Evolutionary conservation across 2,113 vertebrate genomes (phyloP).

Genomic region (Rhynchomys soricoides): DNA sequence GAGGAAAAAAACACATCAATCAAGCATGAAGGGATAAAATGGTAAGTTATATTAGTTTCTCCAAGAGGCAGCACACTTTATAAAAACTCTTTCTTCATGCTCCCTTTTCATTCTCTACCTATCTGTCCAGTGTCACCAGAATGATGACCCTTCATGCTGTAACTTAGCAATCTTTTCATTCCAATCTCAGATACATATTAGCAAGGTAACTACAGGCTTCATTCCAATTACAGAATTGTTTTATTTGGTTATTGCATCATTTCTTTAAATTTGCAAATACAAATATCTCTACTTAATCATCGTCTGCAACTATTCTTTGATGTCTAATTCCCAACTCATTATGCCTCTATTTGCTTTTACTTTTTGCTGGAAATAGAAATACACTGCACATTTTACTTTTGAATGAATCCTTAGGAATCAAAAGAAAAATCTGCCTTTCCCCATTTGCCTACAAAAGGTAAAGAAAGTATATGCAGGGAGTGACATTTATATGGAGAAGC

Average conservation of each 20-base stretch:
- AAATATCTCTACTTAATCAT: not conserved
- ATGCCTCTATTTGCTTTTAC: not conserved
- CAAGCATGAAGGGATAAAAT: not conserved
- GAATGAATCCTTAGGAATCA: not conserved
- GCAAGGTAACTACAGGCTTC: not conserved
- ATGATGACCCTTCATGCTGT: not conserved
- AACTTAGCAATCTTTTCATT: not conserved
- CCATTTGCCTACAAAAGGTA: not conserved
- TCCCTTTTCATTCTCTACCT: not conserved
- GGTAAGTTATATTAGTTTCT: not conserved
- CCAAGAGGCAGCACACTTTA: not conserved
- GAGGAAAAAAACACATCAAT: not conserved
- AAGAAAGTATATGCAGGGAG: not conserved
- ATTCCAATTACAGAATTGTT: not conserved
- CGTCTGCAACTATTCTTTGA: not conserved
- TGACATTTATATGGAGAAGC: not conserved
- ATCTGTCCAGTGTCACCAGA: not conserved
- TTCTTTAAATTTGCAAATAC: slow-evolving; percentile 8
- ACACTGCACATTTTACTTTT: not conserved
- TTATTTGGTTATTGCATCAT: not conserved
- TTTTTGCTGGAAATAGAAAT: not conserved
- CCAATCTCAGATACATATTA: not conserved
- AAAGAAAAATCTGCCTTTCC: not conserved
- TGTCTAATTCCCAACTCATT: not conserved
- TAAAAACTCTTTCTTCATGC: not conserved